A percentile compares a stretch with the other conserved stretches of the same genome.
Conservation (phyloP, 2,888 invertebrate genomes). For the Athalia circularis region DNA sequence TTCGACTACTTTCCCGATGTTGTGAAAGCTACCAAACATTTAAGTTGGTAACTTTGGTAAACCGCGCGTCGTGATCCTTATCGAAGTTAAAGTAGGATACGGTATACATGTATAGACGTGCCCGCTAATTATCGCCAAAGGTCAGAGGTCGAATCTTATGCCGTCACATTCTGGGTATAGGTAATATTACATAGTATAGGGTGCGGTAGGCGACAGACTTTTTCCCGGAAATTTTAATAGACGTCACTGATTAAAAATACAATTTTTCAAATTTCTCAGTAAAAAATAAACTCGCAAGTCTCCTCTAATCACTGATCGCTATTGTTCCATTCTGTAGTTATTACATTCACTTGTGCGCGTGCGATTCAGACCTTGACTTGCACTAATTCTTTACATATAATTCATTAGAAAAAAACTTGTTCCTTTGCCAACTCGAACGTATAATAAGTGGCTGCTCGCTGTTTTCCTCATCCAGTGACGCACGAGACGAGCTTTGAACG, state of each 20-base stretch:
- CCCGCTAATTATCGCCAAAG: slow-evolving; percentile 25
- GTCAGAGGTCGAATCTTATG: slow-evolving; percentile 7
- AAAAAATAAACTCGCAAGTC: slow-evolving; percentile 3
- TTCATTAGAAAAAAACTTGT: slow-evolving; percentile 10
- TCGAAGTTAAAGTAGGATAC: not conserved
- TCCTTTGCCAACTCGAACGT: not conserved
- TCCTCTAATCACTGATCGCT: too few species aligned
- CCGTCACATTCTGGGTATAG: too few species aligned
- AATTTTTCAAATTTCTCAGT: slow-evolving; percentile 17
- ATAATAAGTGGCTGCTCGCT: not conserved
- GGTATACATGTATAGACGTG: not conserved
- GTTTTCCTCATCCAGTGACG: slow-evolving; percentile 18
- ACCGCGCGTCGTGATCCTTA: not conserved
- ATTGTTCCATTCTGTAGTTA: not conserved
- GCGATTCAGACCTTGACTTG: slow-evolving; percentile 34
- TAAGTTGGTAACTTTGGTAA: slow-evolving; percentile 10
- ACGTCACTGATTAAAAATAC: not conserved
- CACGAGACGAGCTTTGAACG: slow-evolving; percentile 33
- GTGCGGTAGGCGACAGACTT: not conserved
- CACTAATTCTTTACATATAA: slow-evolving; percentile 2
- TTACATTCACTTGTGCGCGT: slow-evolving; percentile 5
- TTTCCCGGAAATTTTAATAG: not conserved
- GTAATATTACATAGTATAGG: not conserved
- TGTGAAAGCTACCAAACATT: too few species aligned
- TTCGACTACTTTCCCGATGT: not conserved